Conservation (phyloP, 2,888 invertebrate genomes). For the Neoscelio sp. region DNA sequence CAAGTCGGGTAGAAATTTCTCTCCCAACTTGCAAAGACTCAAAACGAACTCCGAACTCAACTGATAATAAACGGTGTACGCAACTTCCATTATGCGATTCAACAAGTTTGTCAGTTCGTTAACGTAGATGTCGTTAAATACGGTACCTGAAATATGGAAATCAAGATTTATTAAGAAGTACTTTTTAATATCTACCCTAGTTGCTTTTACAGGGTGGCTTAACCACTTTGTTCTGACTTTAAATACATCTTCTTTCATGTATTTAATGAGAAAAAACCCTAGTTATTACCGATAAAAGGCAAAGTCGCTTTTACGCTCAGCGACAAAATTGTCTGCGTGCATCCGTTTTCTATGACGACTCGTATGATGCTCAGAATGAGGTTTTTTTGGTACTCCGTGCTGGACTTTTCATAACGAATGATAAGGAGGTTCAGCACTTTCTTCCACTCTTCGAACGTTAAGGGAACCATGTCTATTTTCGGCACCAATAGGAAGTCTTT, state of each 20-base stretch:
- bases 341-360: constrained; percentile 83
- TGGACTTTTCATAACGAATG: constrained; percentile 76
- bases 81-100: constrained; percentile 60
- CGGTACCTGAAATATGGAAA: constrained; percentile 70
- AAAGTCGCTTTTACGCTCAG: constrained; percentile 74
- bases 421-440: constrained; percentile 79
- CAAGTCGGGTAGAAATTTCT: constrained; percentile 82
- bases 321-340: constrained; percentile 74
- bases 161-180: too few relatives aligned
- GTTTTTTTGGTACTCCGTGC: constrained; percentile 81
- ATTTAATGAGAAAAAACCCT: constrained; percentile 10
- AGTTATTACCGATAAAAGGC: constrained; percentile 72
- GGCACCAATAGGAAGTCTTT: constrained; percentile 84
- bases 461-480: constrained; percentile 72
- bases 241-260: constrained; percentile 26
- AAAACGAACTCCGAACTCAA: constrained; percentile 84
- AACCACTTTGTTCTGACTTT: too few relatives aligned
- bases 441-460: constrained; percentile 85
- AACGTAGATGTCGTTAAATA: constrained; percentile 54
- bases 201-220: too few relatives aligned
- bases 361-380: constrained; percentile 83
- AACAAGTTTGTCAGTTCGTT: constrained; percentile 70
- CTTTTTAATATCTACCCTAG: background rate
- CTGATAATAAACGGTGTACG: constrained; percentile 79
- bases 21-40: constrained; percentile 84